These are phyloP conservation scores for Echeneis naucrates DNA, from an alignment of 2,797 vertebrate genomes.

Conservation along the genomic window DNA sequence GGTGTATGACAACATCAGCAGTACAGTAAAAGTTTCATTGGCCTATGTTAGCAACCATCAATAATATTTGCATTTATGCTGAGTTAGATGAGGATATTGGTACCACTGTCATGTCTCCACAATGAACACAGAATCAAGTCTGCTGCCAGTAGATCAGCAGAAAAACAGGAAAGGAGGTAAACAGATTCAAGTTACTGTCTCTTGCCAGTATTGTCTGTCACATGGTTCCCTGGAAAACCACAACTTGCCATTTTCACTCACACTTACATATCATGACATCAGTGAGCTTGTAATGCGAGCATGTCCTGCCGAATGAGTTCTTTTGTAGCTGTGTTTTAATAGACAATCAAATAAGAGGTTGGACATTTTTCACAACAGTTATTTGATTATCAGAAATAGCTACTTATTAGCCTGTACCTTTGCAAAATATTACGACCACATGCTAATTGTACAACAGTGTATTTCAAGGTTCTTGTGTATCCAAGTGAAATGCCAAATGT, in stretches of 20 bases:
- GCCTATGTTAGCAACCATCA: too few species aligned
- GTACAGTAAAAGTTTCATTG: not conserved
- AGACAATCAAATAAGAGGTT: not conserved
- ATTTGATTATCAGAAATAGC: too few species aligned
- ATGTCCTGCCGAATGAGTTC: not conserved
- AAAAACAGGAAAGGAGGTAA: not conserved
- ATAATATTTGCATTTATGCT: not conserved
- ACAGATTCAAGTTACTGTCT: not conserved
- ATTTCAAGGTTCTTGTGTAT: not conserved
- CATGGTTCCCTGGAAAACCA: not conserved
- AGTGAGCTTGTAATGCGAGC: not conserved
- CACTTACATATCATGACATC: not conserved
- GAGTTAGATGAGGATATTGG: not conserved
- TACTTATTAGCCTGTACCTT: not conserved
- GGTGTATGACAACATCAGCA: not conserved
- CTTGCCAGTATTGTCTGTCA: too few species aligned
- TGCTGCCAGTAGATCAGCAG: not conserved
- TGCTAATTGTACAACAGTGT: not conserved
- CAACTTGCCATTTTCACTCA: not conserved
- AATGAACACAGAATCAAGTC: not conserved
- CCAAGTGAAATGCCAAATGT: conserved; percentile 1
- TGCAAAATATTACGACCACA: not conserved
- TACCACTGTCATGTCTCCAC: not conserved
- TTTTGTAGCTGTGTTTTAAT: not conserved
- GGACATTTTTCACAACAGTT: not conserved